phyloP scores from a whole-genome alignment of 1,140 invertebrate species.

The Ectropis grisescens region DNA sequence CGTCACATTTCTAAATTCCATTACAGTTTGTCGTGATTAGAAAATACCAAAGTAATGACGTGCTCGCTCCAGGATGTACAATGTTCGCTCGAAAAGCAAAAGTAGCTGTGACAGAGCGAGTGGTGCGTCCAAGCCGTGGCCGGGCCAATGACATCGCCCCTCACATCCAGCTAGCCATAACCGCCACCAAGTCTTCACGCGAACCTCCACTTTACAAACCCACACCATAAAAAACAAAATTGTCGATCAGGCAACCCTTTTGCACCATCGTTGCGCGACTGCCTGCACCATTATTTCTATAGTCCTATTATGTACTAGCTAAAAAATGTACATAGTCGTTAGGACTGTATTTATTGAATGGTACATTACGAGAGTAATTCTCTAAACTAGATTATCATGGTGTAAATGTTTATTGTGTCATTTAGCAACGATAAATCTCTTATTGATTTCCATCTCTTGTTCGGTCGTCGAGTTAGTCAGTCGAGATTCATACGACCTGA shows the following conservation, averaged over 20 bases:
- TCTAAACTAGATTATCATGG: no score
- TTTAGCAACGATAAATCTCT: no score
- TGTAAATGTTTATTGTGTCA: no score
- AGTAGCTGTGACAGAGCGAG: constrained; percentile 46
- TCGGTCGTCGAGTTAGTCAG: no score
- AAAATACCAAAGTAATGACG: constrained; percentile 45
- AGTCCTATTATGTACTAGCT: constrained; percentile 18
- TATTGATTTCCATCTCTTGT: no score
- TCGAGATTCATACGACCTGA: no score
- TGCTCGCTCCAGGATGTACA: constrained; percentile 39
- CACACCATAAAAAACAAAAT: constrained; percentile 17
- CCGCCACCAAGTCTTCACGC: constrained; percentile 2
- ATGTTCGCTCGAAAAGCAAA: constrained; percentile 55
- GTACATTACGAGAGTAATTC: no score
- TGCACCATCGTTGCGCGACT: constrained; percentile 14
- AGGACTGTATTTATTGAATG: no score
- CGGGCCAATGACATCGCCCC: constrained; percentile 49
- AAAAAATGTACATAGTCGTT: background rate
- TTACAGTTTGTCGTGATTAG: constrained; percentile 27
- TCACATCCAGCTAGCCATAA: constrained; percentile 23
- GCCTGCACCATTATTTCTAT: constrained; percentile 24
- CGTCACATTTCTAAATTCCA: constrained; percentile 15
- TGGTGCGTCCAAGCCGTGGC: constrained; percentile 30
- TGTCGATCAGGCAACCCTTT: constrained; percentile 19
- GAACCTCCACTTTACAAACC: constrained; percentile 21